phyloP scores from a whole-genome alignment of 2,888 invertebrate genomes.

The Thumatha senex region DNA sequence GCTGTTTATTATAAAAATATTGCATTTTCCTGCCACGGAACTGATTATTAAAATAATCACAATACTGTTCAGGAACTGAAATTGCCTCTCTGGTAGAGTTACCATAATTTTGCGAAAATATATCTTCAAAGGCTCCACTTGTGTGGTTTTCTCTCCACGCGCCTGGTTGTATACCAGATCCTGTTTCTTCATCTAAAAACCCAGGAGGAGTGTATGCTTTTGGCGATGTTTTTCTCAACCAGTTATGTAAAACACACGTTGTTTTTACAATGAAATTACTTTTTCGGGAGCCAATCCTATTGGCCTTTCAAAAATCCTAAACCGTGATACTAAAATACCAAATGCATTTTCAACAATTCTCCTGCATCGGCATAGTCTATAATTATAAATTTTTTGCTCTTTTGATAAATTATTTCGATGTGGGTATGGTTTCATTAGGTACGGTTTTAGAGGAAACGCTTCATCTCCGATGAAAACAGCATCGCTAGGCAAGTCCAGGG shows the following conservation, averaged over 20 bases:
- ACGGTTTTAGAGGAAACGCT: too few relatives aligned
- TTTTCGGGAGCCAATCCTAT: constrained; percentile 15
- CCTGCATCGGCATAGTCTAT: constrained; percentile 28
- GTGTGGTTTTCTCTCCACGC: too few relatives aligned
- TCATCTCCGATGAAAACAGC: constrained; percentile 13
- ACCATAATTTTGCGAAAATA: too few relatives aligned
- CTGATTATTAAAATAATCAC: too few relatives aligned
- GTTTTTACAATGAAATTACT: constrained; percentile 20
- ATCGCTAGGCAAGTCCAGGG: constrained; percentile 1
- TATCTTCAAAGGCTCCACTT: too few relatives aligned
- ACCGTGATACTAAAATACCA: constrained; percentile 27
- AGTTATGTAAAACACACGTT: constrained; percentile 23
- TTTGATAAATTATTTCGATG: constrained; percentile 13
- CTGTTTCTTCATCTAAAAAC: too few relatives aligned
- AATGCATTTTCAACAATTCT: constrained; percentile 14
- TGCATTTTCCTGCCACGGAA: too few relatives aligned
- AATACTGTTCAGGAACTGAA: too few relatives aligned
- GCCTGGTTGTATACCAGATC: too few relatives aligned
- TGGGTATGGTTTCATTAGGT: too few relatives aligned
- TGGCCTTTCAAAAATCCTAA: constrained; percentile 25
- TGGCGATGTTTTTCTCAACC: constrained; percentile 15
- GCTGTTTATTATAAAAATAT: too few relatives aligned
- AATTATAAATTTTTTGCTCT: constrained; percentile 24
- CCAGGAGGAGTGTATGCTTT: constrained; percentile 7
- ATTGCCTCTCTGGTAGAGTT: too few relatives aligned